A percentile compares a stretch with the other conserved stretches of the same genome.
These are phyloP conservation scores for Probaryconus sp. DNA, from an alignment of 1,140 invertebrate species.

Conservation along the genomic window DNA sequence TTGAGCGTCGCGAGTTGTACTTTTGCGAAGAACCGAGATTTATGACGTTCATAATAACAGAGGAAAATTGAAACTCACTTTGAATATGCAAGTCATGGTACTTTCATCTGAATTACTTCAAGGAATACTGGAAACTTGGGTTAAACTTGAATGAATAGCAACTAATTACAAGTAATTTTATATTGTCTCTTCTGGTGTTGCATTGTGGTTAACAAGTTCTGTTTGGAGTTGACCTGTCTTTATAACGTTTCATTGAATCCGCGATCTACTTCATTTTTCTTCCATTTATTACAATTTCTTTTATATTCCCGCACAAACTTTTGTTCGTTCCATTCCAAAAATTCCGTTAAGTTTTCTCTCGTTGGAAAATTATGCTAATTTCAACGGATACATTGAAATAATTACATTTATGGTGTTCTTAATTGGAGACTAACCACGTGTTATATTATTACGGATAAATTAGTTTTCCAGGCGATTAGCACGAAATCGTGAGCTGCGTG, in stretches of 20 bases:
- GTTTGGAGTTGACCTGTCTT: slow-evolving; percentile 1
- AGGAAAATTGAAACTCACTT: slow-evolving; percentile 4
- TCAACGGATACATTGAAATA: slow-evolving; percentile 12
- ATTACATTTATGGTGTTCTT: slow-evolving; percentile 27
- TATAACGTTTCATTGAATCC: slow-evolving; percentile 16
- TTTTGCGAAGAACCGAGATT: slow-evolving; percentile 3
- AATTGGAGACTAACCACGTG: slow-evolving; percentile 32
- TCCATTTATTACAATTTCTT: slow-evolving; percentile 27
- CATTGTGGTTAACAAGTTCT: slow-evolving; percentile 8
- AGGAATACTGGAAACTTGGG: slow-evolving; percentile 18
- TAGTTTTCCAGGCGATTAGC: slow-evolving; percentile 36
- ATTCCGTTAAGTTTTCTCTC: slow-evolving; percentile 6
- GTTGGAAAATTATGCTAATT: slow-evolving; percentile 21
- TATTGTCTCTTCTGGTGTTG: slow-evolving; percentile 23
- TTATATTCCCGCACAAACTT: slow-evolving; percentile 3
- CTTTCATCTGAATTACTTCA: slow-evolving; percentile 20
- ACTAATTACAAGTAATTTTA: slow-evolving; percentile 34
- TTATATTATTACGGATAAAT: slow-evolving; percentile 46
- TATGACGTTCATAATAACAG: slow-evolving; percentile 11
- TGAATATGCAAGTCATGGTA: background rate
- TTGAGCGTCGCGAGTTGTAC: no score
- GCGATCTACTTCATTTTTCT: slow-evolving; percentile 5
- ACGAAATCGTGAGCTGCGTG: slow-evolving; percentile 36
- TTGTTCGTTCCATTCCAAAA: slow-evolving; percentile 5
- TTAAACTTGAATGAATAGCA: slow-evolving; percentile 29